Base-by-base conservation (phyloP, 64 coral and sea anemone genomes). In the Orbicella faveolata region DNA sequence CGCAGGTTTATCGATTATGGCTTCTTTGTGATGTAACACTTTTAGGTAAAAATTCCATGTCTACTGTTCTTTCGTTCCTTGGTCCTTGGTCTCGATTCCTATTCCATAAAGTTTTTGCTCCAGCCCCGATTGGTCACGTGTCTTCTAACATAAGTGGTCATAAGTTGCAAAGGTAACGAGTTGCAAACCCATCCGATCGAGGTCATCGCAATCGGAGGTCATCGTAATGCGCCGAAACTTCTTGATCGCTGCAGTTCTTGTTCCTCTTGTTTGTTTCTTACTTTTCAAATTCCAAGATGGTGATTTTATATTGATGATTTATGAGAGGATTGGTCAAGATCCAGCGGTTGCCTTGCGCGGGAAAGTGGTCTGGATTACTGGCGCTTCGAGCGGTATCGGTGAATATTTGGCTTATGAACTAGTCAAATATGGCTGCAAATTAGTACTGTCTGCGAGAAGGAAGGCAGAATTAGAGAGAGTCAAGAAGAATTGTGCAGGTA, bases 291-390 rank as follows among this genome's bases (percentile, higher is more conserved):
- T 59, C 23, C 90, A 86, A 66, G 91, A 93, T 88, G 91, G 39
- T 17, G 91, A 93, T 63, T 75, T 93, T 75, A 13, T 30, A 33
- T 4, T 88, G 26, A 51, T 88, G 6, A 63, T 88, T 63, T 93
- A 51, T 54, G 87, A 88, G 44, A 79, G 55, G 62, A 75, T 94
- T 33, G 88, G 92, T 66, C 37, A 85, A 65, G 63, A 73, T 11
- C 92, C 87, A 0, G 75, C 87, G 10, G 30, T 65, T 70, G 88
- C 37, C 18, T 82, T 94, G 57, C 23, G n/a, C 2, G 79, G 87
- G 3, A 94, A 94, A 37, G 92, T 94, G 4, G 73, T 89, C 48
- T 92, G 90, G 90, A 91, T 92, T 33, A 92, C 55, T 20, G 90
- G 83, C 0, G 83, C 83, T 25, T 92, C 83, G 0, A 87, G 83